A percentile compares a stretch with the other conserved stretches of the same genome.
phyloP scores from a whole-genome alignment of 2,888 invertebrate species.

The Drosophila crucigera region DNA sequence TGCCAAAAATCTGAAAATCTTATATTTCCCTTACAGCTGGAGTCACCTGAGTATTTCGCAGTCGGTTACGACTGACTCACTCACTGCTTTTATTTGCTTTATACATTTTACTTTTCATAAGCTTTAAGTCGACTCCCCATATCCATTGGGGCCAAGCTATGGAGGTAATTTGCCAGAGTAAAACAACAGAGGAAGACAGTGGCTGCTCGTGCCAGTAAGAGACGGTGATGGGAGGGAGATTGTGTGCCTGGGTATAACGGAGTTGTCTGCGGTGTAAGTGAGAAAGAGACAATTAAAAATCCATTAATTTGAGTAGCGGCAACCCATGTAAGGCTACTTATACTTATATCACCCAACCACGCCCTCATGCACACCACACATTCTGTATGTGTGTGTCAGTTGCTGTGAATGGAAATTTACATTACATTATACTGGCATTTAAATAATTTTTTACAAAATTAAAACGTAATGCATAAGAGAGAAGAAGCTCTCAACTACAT shows the following conservation, averaged over 20 bases:
- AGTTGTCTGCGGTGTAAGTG: slow-evolving; percentile 61
- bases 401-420: slow-evolving; percentile 69
- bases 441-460: slow-evolving; percentile 78
- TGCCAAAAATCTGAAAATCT: not conserved
- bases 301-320: slow-evolving; percentile 82
- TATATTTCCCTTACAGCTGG: not conserved
- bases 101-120: slow-evolving; percentile 54
- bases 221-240: not conserved
- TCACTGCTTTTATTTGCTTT: slow-evolving; percentile 36
- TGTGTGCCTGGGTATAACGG: slow-evolving; percentile 5
- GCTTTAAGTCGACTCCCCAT: slow-evolving; percentile 50
- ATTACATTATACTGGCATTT: slow-evolving; percentile 79
- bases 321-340: slow-evolving; percentile 77
- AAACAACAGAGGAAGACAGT: slow-evolving; percentile 15
- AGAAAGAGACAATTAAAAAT: slow-evolving; percentile 83
- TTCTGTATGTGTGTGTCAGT: slow-evolving; percentile 3
- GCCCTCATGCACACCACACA: slow-evolving; percentile 22
- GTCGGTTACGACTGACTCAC: not conserved
- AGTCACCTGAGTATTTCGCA: not conserved
- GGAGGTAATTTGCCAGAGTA: slow-evolving; percentile 64
- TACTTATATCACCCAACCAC: slow-evolving; percentile 47
- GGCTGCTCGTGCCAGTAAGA: not conserved
- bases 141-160: slow-evolving; percentile 19
- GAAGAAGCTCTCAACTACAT: slow-evolving; percentile 34
- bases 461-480: slow-evolving; percentile 73